Evolutionary conservation across 2,113 vertebrate genomes (phyloP), one percentile per base, ranked within the genome.

Genomic region (Lota lota): DNA sequence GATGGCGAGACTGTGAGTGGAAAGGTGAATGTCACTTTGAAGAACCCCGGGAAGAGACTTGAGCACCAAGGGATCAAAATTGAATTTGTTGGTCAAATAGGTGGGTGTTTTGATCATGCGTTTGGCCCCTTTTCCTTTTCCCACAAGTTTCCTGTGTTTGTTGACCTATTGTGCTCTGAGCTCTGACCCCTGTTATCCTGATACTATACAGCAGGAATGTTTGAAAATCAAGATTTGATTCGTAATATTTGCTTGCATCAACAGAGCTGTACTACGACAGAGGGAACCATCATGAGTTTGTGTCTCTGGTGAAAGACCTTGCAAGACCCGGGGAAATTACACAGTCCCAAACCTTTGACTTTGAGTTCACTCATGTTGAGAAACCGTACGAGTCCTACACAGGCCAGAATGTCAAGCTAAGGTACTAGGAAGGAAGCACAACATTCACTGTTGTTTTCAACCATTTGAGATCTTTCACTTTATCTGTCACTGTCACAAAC

Each of bases 381-480:
- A 99, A 99, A 85, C 97, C 97, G 0, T 99, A 99, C 0, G 97
- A 99, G 75, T 98, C 96, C 2, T 99, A 99, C 91, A 99, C 96
- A 0, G 97, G 97, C 68, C 97, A 99, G 90, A 99, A 99, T 0
- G 97, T 99, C 79, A 99, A 98, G 85, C 86, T 99, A 60, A 87
- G 97, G 97, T 97, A 80, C 90, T 91, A 66, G 66, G 17, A 61
- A 54, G 40, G 16, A 61, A 47, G 40, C 24, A 16, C 19, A 80
- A 78, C 61, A 76, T 76, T 88, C 63, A 66, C 72, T 72, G 47
- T 21, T 0, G 21, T 78, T 68, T 59, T 21, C 33, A 21, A 33
- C 5, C 59, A 53, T 5, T 5, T 63, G 63, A 66, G 17, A 28
- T 36, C 16, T 16, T n/a, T 19, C 0, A 69, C 61, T 36, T 36